Evolutionary conservation across 2,797 vertebrate genomes (phyloP).

Genomic region (Alectoris magna): DNA sequence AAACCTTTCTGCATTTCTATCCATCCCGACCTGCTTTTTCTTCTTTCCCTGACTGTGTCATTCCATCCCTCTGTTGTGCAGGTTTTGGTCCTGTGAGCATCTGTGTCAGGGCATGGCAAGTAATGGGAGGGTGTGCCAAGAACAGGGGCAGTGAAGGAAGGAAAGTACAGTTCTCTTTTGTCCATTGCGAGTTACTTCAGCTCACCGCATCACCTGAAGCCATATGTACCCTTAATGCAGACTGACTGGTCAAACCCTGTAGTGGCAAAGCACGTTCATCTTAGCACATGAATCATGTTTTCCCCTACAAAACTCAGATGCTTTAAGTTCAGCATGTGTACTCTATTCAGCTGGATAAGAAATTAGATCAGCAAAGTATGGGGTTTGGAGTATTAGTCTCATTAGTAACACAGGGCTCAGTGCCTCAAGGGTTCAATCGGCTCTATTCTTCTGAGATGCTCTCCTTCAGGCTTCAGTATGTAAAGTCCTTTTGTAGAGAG

Average conservation of each 20-base stretch:
- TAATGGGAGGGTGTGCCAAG: rapidly evolving
- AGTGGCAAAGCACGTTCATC: neutral
- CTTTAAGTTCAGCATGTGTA: neutral
- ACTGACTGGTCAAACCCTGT: neutral
- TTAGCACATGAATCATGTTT: neutral
- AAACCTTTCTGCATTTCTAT: neutral
- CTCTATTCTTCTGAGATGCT: neutral
- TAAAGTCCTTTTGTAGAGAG: neutral
- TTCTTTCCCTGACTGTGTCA: neutral
- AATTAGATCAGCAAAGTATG: neutral
- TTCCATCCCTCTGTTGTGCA: neutral
- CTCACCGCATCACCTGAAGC: neutral
- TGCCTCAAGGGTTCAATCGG: neutral
- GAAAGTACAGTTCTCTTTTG: neutral
- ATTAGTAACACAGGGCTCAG: neutral
- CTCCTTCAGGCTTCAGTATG: neutral
- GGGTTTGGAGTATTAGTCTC: neutral
- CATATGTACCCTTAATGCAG: neutral
- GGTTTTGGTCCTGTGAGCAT: neutral
- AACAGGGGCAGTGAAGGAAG: neutral
- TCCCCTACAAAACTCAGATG: neutral
- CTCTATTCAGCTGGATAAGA: neutral
- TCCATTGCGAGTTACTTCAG: neutral
- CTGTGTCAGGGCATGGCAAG: neutral
- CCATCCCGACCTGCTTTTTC: neutral